Conservation (phyloP, 1,140 invertebrate species). For the Pygmarrhopalites habei region DNA sequence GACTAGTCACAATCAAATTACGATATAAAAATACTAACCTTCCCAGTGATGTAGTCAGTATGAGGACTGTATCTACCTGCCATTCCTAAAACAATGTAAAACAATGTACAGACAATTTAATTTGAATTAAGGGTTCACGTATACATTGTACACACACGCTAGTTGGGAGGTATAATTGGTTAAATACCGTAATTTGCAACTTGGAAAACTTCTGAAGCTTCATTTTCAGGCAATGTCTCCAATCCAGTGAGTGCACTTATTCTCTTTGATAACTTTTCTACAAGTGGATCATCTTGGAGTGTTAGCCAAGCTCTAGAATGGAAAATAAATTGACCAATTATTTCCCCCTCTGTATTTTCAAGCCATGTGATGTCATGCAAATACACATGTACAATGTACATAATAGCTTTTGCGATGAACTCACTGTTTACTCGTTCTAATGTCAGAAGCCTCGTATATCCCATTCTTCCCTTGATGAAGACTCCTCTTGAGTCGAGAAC, state of each 20-base stretch:
- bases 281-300: slow-evolving; percentile 27
- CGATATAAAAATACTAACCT: no score
- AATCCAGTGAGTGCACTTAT: slow-evolving; percentile 33
- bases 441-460: slow-evolving; percentile 40
- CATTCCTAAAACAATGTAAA: no score
- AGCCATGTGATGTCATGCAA: no score
- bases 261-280: slow-evolving; percentile 25
- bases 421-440: slow-evolving; percentile 42
- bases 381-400: no score
- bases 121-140: not conserved
- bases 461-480: slow-evolving; percentile 37
- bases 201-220: slow-evolving; percentile 39
- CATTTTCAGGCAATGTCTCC: slow-evolving; percentile 28
- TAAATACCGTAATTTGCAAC: slow-evolving; percentile 55
- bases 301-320: slow-evolving; percentile 42
- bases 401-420: no score
- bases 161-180: no score
- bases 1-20: no score
- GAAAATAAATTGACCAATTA: no score
- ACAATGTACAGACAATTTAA: not conserved
- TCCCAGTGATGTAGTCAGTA: slow-evolving; percentile 49
- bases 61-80: slow-evolving; percentile 58
- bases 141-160: no score
- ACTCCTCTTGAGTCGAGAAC: slow-evolving; percentile 41
- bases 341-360: no score